Base-by-base conservation (phyloP, 2,113 vertebrate species). In the Stigmatopora nigra region DNA sequence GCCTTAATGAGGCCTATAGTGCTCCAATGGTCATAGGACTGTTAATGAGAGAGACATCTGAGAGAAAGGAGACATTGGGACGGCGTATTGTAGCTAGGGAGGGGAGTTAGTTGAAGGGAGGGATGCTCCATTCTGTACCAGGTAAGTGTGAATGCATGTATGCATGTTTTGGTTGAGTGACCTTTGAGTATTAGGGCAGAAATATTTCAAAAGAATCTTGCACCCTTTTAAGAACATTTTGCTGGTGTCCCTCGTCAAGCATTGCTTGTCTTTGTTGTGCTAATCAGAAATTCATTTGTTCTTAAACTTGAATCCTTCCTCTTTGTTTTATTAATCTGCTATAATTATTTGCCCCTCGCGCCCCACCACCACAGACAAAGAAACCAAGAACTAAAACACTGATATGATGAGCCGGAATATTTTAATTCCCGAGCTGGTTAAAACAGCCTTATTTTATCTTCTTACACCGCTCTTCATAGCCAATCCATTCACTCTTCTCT, bases 271-370 rank as follows among this genome's bases (percentile, higher is more conserved):
- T 96, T 95, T 96, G 93, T 95, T 96, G 95, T 95, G 93, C 89
- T 98, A 94, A 98, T 95, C 94, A 95, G 92, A 96, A 98, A 96
- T 97, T 95, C 96, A 97, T 98, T 97, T 95, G 93, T 93, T 94
- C 94, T 95, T 95, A 93, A 96, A 96, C 94, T 61, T 19, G 92
- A 91, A 92, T 94, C 94, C 95, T 97, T 97, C 93, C 94, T 94
- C 94, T 93, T 92, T 95, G 93, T 98, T 95, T 93, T 93, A 87
- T 84, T 95, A 96, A 89, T 86, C 86, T 74, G 87, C 91, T 91
- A 93, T 98, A 95, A 96, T 96, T 95, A 94, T 88, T 88, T 89
- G 73, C 90, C 72, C 78, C 79, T 75, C 79, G 91, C 22, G 15
- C 19, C 45, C 92, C 89, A 91, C 93, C n/a, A 3, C 4, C 2